Conservation (phyloP, 2,113 vertebrate species). For the Amphiprion ocellaris region DNA sequence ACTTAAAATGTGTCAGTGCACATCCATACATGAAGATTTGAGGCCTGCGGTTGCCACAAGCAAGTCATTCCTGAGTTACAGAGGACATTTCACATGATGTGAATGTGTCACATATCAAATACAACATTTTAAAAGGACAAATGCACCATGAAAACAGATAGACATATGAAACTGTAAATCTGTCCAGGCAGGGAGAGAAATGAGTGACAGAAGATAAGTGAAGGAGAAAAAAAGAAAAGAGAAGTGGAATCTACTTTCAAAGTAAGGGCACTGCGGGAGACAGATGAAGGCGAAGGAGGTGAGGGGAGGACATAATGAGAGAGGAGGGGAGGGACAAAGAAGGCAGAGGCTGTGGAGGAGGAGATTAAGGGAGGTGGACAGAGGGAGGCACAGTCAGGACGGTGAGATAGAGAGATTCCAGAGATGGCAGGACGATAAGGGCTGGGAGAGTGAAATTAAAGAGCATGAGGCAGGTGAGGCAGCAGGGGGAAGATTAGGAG, state of each 20-base stretch:
- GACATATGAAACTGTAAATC: constrained; percentile 59
- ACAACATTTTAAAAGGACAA: constrained; percentile 45
- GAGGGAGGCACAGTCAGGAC: constrained; percentile 68
- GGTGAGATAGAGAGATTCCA: constrained; percentile 72
- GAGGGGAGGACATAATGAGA: constrained; percentile 70
- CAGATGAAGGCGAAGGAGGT: constrained; percentile 66
- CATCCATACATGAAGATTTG: background rate
- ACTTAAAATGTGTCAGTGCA: background rate
- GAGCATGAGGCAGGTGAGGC: constrained; percentile 49
- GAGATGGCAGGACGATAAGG: constrained; percentile 68
- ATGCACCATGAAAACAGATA: constrained; percentile 39
- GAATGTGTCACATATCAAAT: constrained; percentile 31
- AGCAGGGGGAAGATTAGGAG: constrained; percentile 1
- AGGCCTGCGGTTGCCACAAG: background rate
- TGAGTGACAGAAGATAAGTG: constrained; percentile 72
- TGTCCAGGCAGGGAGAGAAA: constrained; percentile 79
- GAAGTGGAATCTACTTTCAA: constrained; percentile 62
- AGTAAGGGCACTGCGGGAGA: constrained; percentile 67
- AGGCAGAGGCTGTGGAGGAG: constrained; percentile 44
- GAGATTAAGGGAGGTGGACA: constrained; percentile 70
- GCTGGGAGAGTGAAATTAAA: constrained; percentile 64
- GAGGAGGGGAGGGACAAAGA: constrained; percentile 58
- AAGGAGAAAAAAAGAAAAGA: background rate
- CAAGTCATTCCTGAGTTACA: background rate
- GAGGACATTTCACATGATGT: constrained; percentile 1